Evolutionary conservation across 2,797 vertebrate genomes (phyloP), one percentile per base, ranked within the genome.

Genomic region (Mionectes olivaceus): DNA sequence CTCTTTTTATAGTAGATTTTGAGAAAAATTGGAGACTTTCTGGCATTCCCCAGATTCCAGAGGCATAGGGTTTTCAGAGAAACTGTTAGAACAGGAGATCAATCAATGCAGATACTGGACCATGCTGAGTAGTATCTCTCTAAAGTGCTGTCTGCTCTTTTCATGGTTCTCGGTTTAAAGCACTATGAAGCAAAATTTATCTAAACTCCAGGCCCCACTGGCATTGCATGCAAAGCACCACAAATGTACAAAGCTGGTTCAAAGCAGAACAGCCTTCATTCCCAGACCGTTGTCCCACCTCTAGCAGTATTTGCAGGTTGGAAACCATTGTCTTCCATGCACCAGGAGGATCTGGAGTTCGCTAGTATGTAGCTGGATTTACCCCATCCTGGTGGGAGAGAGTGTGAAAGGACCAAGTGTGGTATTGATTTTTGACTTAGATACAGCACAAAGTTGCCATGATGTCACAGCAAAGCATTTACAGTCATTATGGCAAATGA

Each of bases 391-490:
- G 50, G 53, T 75, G 65, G 46, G 32, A 52, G 47, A 65, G 78
- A 47, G 46, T 32, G 43, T 32, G 37, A 19, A 69, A 30, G 47
- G 57, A 69, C 61, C 24, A 13, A 39, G 37, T 2, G 13, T 1
- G 0, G 17, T n/a, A 43, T 28, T 67, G 65, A 73, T 90, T 69
- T 69, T 56, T 74, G 44, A 14, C 0, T 0, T 27, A 78, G 61
- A 22, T 46, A 68, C 5, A 2, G 65, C 53, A 46, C 46, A 65
- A 65, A 44, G 27, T 43, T 33, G 52, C 46, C 19, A 4, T 87
- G 91, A 90, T 74, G 87, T 88, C 89, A 87, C 39, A 94, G 60
- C 56, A 84, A n/a, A 88, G 63, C n/a, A 46, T 27, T 52, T 68
- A 41, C 56, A 50, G 13, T 82, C 44, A 33, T 78, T 67, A 27